A percentile compares a stretch with the other conserved stretches of the same genome.
phyloP scores from a whole-genome alignment of 2,888 invertebrate genomes.

The Pseudococcus longispinus region DNA sequence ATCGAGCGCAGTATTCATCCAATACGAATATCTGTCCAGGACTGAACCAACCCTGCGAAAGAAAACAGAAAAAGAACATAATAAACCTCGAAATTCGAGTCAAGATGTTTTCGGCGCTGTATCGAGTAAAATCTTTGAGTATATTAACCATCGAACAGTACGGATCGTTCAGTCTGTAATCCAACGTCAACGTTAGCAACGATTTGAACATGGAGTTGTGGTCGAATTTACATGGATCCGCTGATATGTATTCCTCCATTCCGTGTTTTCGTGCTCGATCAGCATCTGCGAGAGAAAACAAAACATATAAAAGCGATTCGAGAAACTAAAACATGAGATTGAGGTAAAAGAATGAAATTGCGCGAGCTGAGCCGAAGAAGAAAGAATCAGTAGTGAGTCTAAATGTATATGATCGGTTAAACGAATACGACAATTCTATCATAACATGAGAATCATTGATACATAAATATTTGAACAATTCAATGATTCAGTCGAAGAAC shows the following conservation, averaged over 20 bases:
- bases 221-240: slow-evolving; percentile 97
- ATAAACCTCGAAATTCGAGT: not conserved
- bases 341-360: not conserved
- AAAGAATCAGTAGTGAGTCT: not conserved
- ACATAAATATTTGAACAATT: too few relatives aligned
- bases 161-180: slow-evolving; percentile 96
- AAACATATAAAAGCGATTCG: not conserved
- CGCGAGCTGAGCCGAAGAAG: not conserved
- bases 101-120: not conserved
- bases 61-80: not conserved
- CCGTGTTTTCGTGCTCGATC: slow-evolving; percentile 98
- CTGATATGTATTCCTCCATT: slow-evolving; percentile 98
- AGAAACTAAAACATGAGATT: not conserved
- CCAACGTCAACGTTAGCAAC: slow-evolving; percentile 90
- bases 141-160: slow-evolving; percentile 90
- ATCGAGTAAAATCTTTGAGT: not conserved
- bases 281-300: slow-evolving; percentile 70
- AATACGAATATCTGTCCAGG: slow-evolving; percentile 98
- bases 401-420: not conserved
- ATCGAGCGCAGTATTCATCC: slow-evolving; percentile 96
- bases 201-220: slow-evolving; percentile 92
- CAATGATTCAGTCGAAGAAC: too few relatives aligned
- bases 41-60: slow-evolving; percentile 94
- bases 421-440: too few relatives aligned
- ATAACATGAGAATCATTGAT: too few relatives aligned